Conservation (phyloP, 1,140 invertebrate species). For the Oedothorax gibbosus region DNA sequence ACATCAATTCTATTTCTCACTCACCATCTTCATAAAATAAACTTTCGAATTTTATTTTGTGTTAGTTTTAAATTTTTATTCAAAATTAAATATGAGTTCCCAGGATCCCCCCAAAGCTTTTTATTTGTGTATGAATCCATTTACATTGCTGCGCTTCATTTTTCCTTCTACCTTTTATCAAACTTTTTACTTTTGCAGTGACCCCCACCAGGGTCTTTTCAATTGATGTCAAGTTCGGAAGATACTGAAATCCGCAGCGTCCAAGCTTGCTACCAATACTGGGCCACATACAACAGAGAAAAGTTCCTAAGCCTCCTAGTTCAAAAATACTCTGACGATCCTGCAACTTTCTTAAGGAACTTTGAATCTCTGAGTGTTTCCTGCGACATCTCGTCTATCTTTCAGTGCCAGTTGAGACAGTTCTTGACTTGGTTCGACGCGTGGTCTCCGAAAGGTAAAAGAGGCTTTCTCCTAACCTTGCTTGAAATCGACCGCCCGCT, state of each 20-base stretch:
- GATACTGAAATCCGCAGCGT: slow-evolving; percentile 37
- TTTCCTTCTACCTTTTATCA: too few species aligned
- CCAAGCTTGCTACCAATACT: slow-evolving; percentile 31
- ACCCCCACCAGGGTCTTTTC: too few species aligned
- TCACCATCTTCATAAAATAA: too few species aligned
- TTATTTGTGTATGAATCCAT: too few species aligned
- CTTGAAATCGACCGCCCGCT: slow-evolving; percentile 30
- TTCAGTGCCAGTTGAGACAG: slow-evolving; percentile 50
- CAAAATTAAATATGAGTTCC: too few species aligned
- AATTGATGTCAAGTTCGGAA: slow-evolving; percentile 18
- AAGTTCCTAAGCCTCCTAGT: slow-evolving; percentile 24
- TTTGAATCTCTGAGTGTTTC: slow-evolving; percentile 23
- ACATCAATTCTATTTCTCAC: too few species aligned
- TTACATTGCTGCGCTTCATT: too few species aligned
- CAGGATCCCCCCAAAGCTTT: too few species aligned
- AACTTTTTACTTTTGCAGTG: too few species aligned
- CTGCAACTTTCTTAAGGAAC: neutral
- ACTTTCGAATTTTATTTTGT: too few species aligned
- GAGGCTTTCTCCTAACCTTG: slow-evolving; percentile 33
- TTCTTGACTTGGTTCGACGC: slow-evolving; percentile 52
- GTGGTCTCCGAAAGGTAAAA: slow-evolving; percentile 35
- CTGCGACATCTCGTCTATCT: slow-evolving; percentile 18
- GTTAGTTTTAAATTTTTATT: too few species aligned
- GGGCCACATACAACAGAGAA: slow-evolving; percentile 8
- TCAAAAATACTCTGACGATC: neutral